Conservation (phyloP, 2,888 invertebrate species). For the Lochmaea crataegi region DNA sequence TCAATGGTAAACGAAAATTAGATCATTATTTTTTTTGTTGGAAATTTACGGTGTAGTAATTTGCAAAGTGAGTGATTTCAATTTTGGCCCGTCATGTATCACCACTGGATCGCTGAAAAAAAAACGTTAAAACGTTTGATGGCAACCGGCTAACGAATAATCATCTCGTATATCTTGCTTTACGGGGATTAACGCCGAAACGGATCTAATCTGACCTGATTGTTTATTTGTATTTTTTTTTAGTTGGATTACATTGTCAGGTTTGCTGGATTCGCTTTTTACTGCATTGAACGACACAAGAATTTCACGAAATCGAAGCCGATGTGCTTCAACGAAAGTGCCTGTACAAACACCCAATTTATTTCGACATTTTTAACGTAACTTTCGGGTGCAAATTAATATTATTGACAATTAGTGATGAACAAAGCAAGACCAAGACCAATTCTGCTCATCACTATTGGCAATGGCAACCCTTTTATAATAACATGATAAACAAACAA, state of each 20-base stretch:
- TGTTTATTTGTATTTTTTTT: conserved; percentile 44
- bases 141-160: conserved; percentile 61
- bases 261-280: conserved; percentile 3
- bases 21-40: conserved; percentile 41
- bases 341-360: too few species aligned
- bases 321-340: not conserved
- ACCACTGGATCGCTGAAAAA: conserved; percentile 51
- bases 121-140: conserved; percentile 55
- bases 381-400: too few species aligned
- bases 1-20: conserved; percentile 28
- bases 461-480: too few species aligned
- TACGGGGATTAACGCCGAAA: conserved; percentile 59
- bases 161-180: conserved; percentile 63
- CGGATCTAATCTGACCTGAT: conserved; percentile 50
- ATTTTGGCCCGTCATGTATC: conserved; percentile 59
- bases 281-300: conserved; percentile 5
- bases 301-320: not conserved
- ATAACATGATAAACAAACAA: too few species aligned
- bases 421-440: too few species aligned
- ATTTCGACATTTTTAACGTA: too few species aligned
- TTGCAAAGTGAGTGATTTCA: conserved; percentile 54
- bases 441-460: too few species aligned
- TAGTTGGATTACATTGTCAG: conserved; percentile 10
- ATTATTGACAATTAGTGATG: too few species aligned
- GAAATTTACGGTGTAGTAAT: conserved; percentile 49